Percentiles rank a stretch among this genome's conserved stretches.
These are phyloP conservation scores for Cyaniris semiargus DNA, from an alignment of 2,888 invertebrate species.

Conservation along the genomic window DNA sequence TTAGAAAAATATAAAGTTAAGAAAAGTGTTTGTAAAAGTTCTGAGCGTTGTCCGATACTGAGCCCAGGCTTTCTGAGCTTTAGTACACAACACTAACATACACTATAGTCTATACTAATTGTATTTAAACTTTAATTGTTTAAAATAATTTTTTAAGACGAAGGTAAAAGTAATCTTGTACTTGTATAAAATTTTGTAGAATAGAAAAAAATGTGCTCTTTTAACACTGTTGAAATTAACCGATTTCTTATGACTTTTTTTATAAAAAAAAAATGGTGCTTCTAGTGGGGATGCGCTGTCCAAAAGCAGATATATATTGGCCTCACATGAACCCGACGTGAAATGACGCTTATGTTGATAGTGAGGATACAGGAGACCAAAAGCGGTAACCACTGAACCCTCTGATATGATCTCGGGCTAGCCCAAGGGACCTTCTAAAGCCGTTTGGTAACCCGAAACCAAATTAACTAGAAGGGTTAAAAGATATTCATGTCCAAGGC, in stretches of 20 bases:
- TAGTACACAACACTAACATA: not conserved
- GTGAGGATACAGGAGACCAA: not conserved
- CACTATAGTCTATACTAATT: not conserved
- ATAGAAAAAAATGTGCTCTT: no score
- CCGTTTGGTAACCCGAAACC: not conserved
- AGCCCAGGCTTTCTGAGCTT: not conserved
- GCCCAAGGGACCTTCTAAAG: not conserved
- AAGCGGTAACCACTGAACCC: not conserved
- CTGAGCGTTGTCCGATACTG: not conserved
- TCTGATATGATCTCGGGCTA: not conserved
- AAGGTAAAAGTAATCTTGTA: no score
- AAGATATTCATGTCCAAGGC: not conserved
- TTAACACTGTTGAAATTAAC: no score
- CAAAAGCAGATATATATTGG: not conserved
- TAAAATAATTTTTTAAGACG: no score
- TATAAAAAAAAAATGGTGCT: no score
- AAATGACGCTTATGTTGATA: not conserved
- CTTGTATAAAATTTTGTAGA: no score
- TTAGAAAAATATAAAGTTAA: constrained; percentile 10
- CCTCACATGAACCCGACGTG: not conserved
- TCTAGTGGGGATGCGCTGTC: no score
- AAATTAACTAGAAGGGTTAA: not conserved
- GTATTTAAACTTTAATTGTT: not conserved
- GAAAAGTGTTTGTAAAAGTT: not conserved
- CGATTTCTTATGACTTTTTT: not conserved